phyloP scores from a whole-genome alignment of 1,140 invertebrate species.

The Bombyx mori region ASM3026992v2 NC_085131.1:9259001-9259500 shows the following conservation, averaged over 20 bases:
- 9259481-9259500: slow-evolving; percentile 54
- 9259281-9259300: slow-evolving; percentile 14
- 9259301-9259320: slow-evolving; percentile 8
- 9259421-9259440: slow-evolving; percentile 32
- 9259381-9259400: slow-evolving; percentile 36
- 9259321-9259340: background rate
- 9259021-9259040: background rate
- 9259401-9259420: slow-evolving; percentile 44
- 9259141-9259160: too few species aligned
- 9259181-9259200: too few species aligned
- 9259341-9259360: slow-evolving; percentile 50
- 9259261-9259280: background rate
- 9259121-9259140: too few species aligned
- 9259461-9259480: slow-evolving; percentile 39
- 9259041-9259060: too few species aligned
- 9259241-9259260: background rate
- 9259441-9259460: slow-evolving; percentile 57
- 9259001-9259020: slow-evolving; percentile 18
- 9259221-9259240: too few species aligned
- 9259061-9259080: background rate
- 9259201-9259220: too few species aligned
- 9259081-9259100: slow-evolving; percentile 3
- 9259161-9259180: too few species aligned
- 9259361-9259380: slow-evolving; percentile 43
- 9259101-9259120: too few species aligned